Percentiles rank a stretch among this genome's conserved stretches.
These are phyloP conservation scores for Sparus aurata DNA, from an alignment of 2,797 vertebrate species.

Conservation along the genomic window DNA sequence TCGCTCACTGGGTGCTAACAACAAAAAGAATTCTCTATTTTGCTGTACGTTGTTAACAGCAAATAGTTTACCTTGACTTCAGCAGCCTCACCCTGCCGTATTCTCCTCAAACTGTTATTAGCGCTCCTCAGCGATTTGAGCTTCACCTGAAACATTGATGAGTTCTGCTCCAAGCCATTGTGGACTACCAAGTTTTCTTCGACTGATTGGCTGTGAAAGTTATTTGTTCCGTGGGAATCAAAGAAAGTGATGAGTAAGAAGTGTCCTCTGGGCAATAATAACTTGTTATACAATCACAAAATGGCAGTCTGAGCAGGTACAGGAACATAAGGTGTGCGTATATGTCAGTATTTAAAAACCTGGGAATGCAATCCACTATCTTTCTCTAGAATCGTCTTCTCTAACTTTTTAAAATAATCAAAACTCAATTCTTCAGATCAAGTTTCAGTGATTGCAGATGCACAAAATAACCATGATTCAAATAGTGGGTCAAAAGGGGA, in stretches of 20 bases:
- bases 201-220: not conserved
- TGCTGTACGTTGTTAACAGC: constrained; percentile 34
- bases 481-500: not conserved
- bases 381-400: too few relatives aligned
- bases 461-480: not conserved
- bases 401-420: too few relatives aligned
- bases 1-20: constrained; percentile 58
- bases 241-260: not conserved
- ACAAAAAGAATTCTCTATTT: constrained; percentile 54
- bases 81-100: constrained; percentile 20
- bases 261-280: not conserved
- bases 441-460: not conserved
- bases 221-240: constrained; percentile 13
- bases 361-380: too few relatives aligned
- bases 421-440: not conserved
- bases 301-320: not conserved
- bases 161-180: constrained; percentile 13
- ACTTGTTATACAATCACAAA: not conserved
- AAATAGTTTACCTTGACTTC: constrained; percentile 73
- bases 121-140: constrained; percentile 29
- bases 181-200: not conserved
- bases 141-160: constrained; percentile 13
- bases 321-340: not conserved
- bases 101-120: constrained; percentile 35
- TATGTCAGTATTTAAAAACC: too few relatives aligned